Evolutionary conservation across 2,888 invertebrate species (phyloP), one percentile per base, ranked within the genome.

Genomic region (Arrhopalites spinosus): DNA sequence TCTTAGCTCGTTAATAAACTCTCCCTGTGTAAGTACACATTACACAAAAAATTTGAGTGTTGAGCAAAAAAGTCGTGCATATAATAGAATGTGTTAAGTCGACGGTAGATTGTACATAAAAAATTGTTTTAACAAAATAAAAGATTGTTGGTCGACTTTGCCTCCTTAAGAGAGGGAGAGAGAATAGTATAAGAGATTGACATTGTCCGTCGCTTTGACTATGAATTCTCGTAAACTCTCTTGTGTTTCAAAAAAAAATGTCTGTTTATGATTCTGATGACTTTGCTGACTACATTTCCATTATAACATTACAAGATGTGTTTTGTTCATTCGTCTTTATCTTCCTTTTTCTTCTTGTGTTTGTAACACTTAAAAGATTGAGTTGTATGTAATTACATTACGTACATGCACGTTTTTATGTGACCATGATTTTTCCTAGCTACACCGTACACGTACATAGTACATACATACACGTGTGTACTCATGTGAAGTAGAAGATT

Each of bases 231-330:
- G 13, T 25, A 59, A 59, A 25, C 27, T 59, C 59, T 36, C 11
- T 11, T 36, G 36, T 36, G 3, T 36, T 36, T 36, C 25, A 25
- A n/a, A n/a, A n/a, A n/a, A n/a, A n/a, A n/a, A n/a, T n/a, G n/a
- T 59, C 59, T 59, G 25, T 59, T 59, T 59, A 59, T 59, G 27
- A 59, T 59, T 27, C 59, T 25, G 25, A 59, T 59, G 59, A 59
- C 59, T 59, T 36, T 59, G 59, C 59, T 25, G 59, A 59, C 59
- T 59, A 25, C 13, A 27, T 59, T 59, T 25, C 27, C 27, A 23
- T 25, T 59, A 27, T 13, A 13, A 13, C 25, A 25, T 3, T 27
- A 23, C 13, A 25, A 25, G 23, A 25, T 25, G 23, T 13, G 25
- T 59, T 23, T 59, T 23, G 59, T 59, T 59, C 36, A 36, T 36